Base-by-base conservation (phyloP, 1,140 invertebrate species). In the Aphis craccivora region DNA sequence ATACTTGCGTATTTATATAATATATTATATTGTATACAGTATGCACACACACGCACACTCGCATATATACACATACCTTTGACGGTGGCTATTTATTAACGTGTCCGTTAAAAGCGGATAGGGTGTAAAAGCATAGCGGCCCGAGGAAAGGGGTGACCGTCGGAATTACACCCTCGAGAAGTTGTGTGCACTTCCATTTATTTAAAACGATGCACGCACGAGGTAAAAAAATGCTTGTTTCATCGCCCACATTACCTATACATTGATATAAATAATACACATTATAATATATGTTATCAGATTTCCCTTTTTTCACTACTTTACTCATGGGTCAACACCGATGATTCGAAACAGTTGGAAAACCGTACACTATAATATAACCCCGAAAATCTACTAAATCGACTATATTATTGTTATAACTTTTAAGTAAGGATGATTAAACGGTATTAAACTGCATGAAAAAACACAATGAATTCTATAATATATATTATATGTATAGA, bases 131-230 rank as follows among this genome's bases (percentile, higher is more conserved):
- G 40, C 89, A n/a, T 11, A 30, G 55, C 23, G 55, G n/a, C 35
- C 53, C 14, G 25, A 67, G 25, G 1, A 37, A 25, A 23, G 35
- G 88, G 35, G 37, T n/a, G 25, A 45, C 89, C 53, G 25, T 90
- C 37, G 40, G 25, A 67, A 90, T 90, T 67, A 90, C 89, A 90
- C 89, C 89, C 89, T 43, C 37, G 89, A 90, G 89, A 55, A 90
- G 37, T 67, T 30, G 55, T 60, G 53, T 43, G 55, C 55, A n/a
- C 35, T 43, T 22, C 37, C 89, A 35, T 90, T 60, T 90, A 90
- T 90, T 67, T 67, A 90, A 67, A 90, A 67, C 35, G 35, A 67
- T 43, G 89, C 53, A 90, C 51, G 89, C 55, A 43, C 22, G n/a
- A 55, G 35, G 51, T 55, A 89, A 53, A 89, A 89, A 88, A 53